phyloP scores from a whole-genome alignment of 2,888 invertebrate species.

The Orthosia cruda region DNA sequence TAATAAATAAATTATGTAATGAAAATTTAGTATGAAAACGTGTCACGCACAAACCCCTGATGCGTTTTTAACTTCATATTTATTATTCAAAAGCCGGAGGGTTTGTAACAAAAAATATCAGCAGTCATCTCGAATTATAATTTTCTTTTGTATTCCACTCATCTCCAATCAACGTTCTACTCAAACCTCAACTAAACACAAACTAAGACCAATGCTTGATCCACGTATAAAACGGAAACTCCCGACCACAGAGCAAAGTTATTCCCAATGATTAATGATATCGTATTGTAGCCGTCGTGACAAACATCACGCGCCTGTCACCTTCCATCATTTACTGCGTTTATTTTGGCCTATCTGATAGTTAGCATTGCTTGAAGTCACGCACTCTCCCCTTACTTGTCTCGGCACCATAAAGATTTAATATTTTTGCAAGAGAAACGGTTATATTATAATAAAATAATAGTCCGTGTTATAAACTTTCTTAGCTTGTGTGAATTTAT shows the following conservation, averaged over 20 bases:
- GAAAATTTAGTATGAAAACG: background rate
- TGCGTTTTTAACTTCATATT: background rate
- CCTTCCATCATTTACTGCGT: constrained; percentile 48
- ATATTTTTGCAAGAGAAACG: background rate
- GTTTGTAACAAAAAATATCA: background rate
- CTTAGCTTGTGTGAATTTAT: background rate
- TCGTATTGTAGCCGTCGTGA: constrained; percentile 53
- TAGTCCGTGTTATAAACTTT: background rate
- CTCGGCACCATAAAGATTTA: background rate
- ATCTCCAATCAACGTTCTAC: background rate
- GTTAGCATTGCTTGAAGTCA: constrained; percentile 41
- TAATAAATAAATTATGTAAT: no score
- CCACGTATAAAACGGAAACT: constrained; percentile 25
- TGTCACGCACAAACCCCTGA: background rate
- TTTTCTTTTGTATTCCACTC: background rate
- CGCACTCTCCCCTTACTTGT: constrained; percentile 6
- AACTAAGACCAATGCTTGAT: constrained; percentile 7
- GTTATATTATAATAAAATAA: constrained; percentile 3
- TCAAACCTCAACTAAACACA: background rate
- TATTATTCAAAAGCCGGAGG: background rate
- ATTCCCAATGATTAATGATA: constrained; percentile 55
- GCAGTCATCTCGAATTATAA: background rate
- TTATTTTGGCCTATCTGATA: constrained; percentile 43
- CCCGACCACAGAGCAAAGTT: constrained; percentile 7
- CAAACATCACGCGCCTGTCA: constrained; percentile 44